A percentile compares a stretch with the other conserved stretches of the same genome.
Conservation (phyloP, 2,113 vertebrate genomes). For the Gorilla gorilla region DNA sequence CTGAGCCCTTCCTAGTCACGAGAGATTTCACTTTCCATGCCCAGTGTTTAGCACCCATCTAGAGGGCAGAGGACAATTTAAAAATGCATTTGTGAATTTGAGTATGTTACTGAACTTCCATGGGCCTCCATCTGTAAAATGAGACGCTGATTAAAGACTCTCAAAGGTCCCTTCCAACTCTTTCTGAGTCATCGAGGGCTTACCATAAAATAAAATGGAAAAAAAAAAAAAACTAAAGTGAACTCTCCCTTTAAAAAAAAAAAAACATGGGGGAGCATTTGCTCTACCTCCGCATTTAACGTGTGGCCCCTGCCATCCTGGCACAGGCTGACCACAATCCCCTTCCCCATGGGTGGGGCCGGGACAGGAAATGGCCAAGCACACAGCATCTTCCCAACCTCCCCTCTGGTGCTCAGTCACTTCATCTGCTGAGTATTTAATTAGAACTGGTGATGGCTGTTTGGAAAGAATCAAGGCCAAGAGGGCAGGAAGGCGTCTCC, state of each 20-base stretch:
- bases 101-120: background rate
- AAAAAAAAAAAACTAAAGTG: background rate
- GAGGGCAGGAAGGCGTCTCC: slow-evolving; percentile 66
- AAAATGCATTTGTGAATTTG: background rate
- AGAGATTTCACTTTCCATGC: background rate
- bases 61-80: background rate
- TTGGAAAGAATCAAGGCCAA: slow-evolving; percentile 47
- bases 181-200: slow-evolving; percentile 42
- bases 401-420: background rate
- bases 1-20: background rate
- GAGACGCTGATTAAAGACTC: background rate
- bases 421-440: slow-evolving; percentile 65
- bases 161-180: background rate
- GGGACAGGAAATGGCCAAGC: slow-evolving; percentile 13
- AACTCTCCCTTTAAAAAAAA: background rate
- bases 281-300: background rate
- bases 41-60: background rate
- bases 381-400: background rate
- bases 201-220: slow-evolving; percentile 1
- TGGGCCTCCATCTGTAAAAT: background rate
- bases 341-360: background rate
- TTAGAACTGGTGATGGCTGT: slow-evolving; percentile 58
- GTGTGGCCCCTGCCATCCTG: background rate
- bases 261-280: background rate
- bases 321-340: background rate